These are phyloP conservation scores for Erebia ligea DNA, from an alignment of 2,888 invertebrate species.

Conservation along the genomic window DNA sequence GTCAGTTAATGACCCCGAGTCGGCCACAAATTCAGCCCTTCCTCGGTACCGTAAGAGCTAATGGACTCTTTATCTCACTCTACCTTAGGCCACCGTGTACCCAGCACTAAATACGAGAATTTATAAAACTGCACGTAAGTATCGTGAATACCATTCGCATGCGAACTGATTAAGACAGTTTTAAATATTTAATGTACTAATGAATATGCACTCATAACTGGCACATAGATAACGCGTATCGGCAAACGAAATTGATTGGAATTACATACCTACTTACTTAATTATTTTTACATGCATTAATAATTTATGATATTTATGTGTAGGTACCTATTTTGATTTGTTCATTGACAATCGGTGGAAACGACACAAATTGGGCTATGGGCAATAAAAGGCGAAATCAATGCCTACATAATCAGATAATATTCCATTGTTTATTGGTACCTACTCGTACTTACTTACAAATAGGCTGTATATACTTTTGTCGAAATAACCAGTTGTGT, in stretches of 20 bases:
- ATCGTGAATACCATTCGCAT: conserved; percentile 23
- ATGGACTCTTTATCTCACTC: conserved; percentile 52
- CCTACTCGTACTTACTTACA: too few species aligned
- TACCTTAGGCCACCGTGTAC: conserved; percentile 45
- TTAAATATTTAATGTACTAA: conserved; percentile 22
- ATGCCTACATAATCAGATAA: conserved; percentile 38
- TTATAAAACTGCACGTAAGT: conserved; percentile 34
- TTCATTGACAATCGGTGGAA: not conserved
- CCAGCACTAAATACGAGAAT: conserved; percentile 45
- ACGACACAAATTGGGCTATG: conserved; percentile 37
- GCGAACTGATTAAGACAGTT: conserved; percentile 35
- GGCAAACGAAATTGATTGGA: conserved; percentile 18
- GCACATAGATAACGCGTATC: conserved; percentile 27
- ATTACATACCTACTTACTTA: not conserved
- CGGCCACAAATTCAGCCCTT: conserved; percentile 75
- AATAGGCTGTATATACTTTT: conserved; percentile 1
- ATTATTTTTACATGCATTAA: not conserved
- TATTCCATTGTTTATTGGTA: conserved; percentile 29
- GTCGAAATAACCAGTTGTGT: not conserved
- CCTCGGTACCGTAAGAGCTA: conserved; percentile 57
- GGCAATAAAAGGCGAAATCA: conserved; percentile 44
- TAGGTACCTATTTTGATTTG: conserved; percentile 16
- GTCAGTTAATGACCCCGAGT: conserved; percentile 73
- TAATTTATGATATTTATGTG: not conserved
- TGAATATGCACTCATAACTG: conserved; percentile 13